Conservation (phyloP, 2,888 invertebrate genomes). For the Tetheella fluctuosa region DNA sequence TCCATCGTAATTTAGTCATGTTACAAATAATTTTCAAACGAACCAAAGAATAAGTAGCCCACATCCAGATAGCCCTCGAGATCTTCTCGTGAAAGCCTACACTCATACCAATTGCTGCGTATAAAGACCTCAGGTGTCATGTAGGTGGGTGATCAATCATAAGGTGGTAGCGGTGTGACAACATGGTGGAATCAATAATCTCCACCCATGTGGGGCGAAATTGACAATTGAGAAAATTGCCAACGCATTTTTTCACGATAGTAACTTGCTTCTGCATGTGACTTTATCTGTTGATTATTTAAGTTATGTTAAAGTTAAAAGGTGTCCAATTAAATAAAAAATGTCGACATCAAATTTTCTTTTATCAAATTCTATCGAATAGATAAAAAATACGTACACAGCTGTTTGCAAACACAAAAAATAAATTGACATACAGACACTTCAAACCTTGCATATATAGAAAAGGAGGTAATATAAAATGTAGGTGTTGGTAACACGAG, state of each 20-base stretch:
- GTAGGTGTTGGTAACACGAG: neutral
- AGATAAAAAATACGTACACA: too few species aligned
- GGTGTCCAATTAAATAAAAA: too few species aligned
- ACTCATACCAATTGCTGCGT: constrained; percentile 8
- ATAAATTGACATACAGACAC: too few species aligned
- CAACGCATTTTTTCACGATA: neutral
- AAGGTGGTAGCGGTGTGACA: constrained; percentile 45
- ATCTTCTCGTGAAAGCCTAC: neutral
- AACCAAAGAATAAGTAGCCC: neutral
- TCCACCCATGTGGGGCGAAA: constrained; percentile 30
- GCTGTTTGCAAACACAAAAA: too few species aligned
- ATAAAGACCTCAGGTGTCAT: constrained; percentile 39
- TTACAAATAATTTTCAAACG: neutral
- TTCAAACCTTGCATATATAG: neutral
- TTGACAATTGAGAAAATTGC: constrained; percentile 6
- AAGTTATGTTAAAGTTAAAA: neutral
- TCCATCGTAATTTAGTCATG: too few species aligned
- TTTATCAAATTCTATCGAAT: too few species aligned
- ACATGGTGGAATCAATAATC: constrained; percentile 41
- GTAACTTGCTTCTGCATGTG: neutral
- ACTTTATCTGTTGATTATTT: neutral
- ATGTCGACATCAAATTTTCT: too few species aligned
- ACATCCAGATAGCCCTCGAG: neutral
- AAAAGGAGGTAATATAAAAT: neutral
- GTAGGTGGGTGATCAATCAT: constrained; percentile 54